Evolutionary conservation across 2,797 vertebrate genomes (phyloP).

Genomic region (Linurgus olivaceus): DNA sequence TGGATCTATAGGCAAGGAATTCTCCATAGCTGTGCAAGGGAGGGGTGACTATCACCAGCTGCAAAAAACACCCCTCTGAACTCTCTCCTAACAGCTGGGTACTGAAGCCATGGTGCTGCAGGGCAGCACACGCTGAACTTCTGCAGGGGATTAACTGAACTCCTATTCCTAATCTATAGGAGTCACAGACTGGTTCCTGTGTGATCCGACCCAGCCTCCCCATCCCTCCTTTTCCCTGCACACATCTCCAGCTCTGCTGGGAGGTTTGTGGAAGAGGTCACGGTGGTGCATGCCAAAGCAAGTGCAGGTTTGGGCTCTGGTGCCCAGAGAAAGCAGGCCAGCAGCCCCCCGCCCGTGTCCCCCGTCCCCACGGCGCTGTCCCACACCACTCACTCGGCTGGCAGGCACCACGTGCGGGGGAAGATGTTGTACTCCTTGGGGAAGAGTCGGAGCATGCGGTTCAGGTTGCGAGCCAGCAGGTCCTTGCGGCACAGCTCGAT

Average conservation of each 20-base stretch:
- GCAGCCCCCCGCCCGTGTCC: neutral
- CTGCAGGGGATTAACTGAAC: neutral
- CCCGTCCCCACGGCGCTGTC: accelerated
- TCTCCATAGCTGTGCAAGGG: conserved; percentile 72
- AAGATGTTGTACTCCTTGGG: conserved; percentile 77
- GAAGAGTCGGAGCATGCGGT: conserved; percentile 78
- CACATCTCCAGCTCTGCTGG: neutral
- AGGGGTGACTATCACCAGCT: neutral
- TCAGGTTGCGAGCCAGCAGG: conserved; percentile 79
- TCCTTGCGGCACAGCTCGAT: conserved; percentile 81
- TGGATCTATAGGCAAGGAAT: conserved; percentile 70
- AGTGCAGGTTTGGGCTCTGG: neutral
- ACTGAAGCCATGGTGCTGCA: accelerated
- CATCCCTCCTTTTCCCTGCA: neutral
- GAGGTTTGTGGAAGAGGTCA: neutral
- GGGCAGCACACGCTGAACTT: neutral
- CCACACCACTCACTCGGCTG: conserved; percentile 71
- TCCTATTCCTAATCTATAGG: neutral
- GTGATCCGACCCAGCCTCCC: neutral
- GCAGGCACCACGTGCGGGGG: conserved; percentile 81
- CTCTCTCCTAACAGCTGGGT: neutral
- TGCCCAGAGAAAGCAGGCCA: neutral
- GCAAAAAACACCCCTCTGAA: neutral
- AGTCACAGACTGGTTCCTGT: accelerated
- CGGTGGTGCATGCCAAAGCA: accelerated